Conservation (phyloP, 2,797 vertebrate genomes). For the Sebastolobus alascanus region DNA sequence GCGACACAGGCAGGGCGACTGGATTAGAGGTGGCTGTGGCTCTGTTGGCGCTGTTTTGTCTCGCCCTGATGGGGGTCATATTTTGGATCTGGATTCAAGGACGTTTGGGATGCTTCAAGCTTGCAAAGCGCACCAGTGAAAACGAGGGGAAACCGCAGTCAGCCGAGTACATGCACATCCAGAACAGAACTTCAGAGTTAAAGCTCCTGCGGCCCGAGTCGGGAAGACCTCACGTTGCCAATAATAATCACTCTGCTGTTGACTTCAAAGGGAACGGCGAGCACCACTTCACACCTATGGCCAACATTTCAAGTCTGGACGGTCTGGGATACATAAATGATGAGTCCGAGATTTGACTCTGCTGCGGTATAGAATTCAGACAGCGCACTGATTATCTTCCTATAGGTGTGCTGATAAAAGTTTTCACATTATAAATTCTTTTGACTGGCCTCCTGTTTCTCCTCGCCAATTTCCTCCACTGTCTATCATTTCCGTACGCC, state of each 20-base stretch:
- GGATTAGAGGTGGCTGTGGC: slow-evolving; percentile 71
- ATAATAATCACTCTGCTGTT: slow-evolving; percentile 78
- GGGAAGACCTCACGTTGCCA: slow-evolving; percentile 61
- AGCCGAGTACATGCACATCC: slow-evolving; percentile 68
- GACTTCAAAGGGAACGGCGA: slow-evolving; percentile 78
- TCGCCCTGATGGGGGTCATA: slow-evolving; percentile 71
- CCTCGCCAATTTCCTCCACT: slow-evolving; percentile 18
- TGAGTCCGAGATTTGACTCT: slow-evolving; percentile 85
- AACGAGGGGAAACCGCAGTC: slow-evolving; percentile 56
- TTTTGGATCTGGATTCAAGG: slow-evolving; percentile 72
- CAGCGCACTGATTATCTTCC: slow-evolving; percentile 47
- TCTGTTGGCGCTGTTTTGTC: slow-evolving; percentile 74
- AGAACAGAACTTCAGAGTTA: slow-evolving; percentile 68
- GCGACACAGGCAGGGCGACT: slow-evolving; percentile 36
- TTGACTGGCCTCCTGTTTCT: slow-evolving; percentile 31
- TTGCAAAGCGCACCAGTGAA: slow-evolving; percentile 6
- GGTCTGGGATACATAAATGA: slow-evolving; percentile 84
- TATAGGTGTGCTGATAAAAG: slow-evolving; percentile 30
- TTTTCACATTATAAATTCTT: slow-evolving; percentile 48
- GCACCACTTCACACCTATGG: slow-evolving; percentile 70
- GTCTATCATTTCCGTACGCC: slow-evolving; percentile 36
- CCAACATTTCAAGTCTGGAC: slow-evolving; percentile 77
- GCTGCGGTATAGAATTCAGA: slow-evolving; percentile 43
- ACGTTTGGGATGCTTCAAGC: slow-evolving; percentile 42
- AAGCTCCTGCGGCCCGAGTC: slow-evolving; percentile 59